Evolutionary conservation across 2,797 vertebrate genomes (phyloP).

Genomic region (Pempheris klunzingeri): DNA sequence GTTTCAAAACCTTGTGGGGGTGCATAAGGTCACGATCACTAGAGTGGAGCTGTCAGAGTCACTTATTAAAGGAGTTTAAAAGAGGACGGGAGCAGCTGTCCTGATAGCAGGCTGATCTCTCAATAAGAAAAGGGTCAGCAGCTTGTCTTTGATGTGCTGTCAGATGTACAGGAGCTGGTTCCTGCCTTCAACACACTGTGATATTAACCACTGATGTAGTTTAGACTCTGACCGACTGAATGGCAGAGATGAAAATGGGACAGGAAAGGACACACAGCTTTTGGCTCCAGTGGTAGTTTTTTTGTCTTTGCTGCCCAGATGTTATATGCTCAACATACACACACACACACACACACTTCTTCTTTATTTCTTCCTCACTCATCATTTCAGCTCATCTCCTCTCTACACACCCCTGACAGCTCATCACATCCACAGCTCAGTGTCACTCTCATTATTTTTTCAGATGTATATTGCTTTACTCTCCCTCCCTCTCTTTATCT

Average conservation of each 20-base stretch:
- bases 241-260: slow-evolving; percentile 35
- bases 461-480: slow-evolving; percentile 52
- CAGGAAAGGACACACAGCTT: slow-evolving; percentile 26
- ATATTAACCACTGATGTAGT: slow-evolving; percentile 22
- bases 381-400: slow-evolving; percentile 48
- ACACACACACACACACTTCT: background rate
- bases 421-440: slow-evolving; percentile 57
- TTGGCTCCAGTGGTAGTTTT: slow-evolving; percentile 24
- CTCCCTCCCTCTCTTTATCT: slow-evolving; percentile 7
- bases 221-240: slow-evolving; percentile 39
- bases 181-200: background rate
- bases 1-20: too few relatives aligned
- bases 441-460: slow-evolving; percentile 70
- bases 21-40: too few relatives aligned
- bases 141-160: slow-evolving; percentile 32
- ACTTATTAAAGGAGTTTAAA: slow-evolving; percentile 14
- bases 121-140: slow-evolving; percentile 11
- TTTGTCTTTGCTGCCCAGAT: slow-evolving; percentile 29
- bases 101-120: slow-evolving; percentile 19
- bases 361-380: slow-evolving; percentile 24
- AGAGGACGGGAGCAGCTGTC: slow-evolving; percentile 11
- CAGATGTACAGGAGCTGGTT: slow-evolving; percentile 18
- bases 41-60: slow-evolving; percentile 7
- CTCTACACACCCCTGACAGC: slow-evolving; percentile 54
- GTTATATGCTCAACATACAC: slow-evolving; percentile 16